Percentiles rank a stretch among this genome's conserved stretches.
Evolutionary conservation across 2,888 invertebrate species (phyloP).

Genomic region (Idaea biselata): DNA sequence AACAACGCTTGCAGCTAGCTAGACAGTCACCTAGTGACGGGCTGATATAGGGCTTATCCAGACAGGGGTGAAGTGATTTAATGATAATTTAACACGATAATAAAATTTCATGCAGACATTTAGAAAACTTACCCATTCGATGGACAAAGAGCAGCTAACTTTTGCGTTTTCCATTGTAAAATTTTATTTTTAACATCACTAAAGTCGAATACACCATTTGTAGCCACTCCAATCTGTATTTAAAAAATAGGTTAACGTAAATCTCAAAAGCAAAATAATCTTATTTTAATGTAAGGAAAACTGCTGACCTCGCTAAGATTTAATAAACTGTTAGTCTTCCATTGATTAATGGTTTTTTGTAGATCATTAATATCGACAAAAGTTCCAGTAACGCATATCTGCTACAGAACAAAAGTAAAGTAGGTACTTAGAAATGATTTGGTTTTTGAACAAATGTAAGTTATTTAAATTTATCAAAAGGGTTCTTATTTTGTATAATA

Average conservation of each 20-base stretch:
- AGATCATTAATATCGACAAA: conserved; percentile 65
- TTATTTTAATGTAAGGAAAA: conserved; percentile 5
- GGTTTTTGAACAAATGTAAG: background rate
- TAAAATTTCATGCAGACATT: background rate
- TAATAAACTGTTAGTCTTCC: conserved; percentile 62
- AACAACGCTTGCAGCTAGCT: too few relatives aligned
- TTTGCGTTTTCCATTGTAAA: conserved; percentile 73
- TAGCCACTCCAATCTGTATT: conserved; percentile 57
- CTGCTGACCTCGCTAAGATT: conserved; percentile 69
- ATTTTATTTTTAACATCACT: conserved; percentile 73
- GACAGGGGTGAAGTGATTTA: too few relatives aligned
- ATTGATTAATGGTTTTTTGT: conserved; percentile 64
- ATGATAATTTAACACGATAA: too few relatives aligned
- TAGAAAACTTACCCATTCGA: conserved; percentile 55
- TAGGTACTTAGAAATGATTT: background rate
- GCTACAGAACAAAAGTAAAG: conserved; percentile 23
- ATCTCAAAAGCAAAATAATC: conserved; percentile 41
- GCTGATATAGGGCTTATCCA: too few relatives aligned
- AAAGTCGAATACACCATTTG: conserved; percentile 70
- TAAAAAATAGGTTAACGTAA: conserved; percentile 9
- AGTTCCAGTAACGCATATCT: conserved; percentile 61
- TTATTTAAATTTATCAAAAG: background rate
- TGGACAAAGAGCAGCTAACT: conserved; percentile 66
- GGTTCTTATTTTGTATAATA: background rate
- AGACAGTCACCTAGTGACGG: too few relatives aligned